Conservation (phyloP, 2,888 invertebrate species). For the Epistrophe grossulariae region DNA sequence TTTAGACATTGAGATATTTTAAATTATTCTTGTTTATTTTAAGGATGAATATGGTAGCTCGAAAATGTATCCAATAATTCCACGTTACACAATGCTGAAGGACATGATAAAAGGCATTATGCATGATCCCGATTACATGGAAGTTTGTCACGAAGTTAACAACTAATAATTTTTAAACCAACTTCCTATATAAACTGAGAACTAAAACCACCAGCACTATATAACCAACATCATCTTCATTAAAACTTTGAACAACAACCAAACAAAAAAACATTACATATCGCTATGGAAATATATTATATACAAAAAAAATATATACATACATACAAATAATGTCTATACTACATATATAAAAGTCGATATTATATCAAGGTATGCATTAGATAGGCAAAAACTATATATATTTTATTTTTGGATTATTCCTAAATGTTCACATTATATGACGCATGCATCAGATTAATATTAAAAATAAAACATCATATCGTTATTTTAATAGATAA, state of each 20-base stretch:
- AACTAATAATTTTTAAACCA: slow-evolving; percentile 78
- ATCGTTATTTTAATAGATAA: slow-evolving; percentile 62
- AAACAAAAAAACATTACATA: slow-evolving; percentile 48
- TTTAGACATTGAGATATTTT: not conserved
- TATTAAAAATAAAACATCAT: slow-evolving; percentile 46
- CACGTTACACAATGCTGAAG: slow-evolving; percentile 97
- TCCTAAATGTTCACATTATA: slow-evolving; percentile 22
- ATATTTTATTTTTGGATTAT: slow-evolving; percentile 40
- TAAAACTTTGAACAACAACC: slow-evolving; percentile 9
- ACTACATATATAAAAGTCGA: slow-evolving; percentile 31
- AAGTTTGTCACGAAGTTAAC: slow-evolving; percentile 96
- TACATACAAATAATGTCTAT: slow-evolving; percentile 26
- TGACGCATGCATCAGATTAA: slow-evolving; percentile 26
- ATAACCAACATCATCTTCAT: slow-evolving; percentile 34
- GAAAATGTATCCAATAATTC: slow-evolving; percentile 96
- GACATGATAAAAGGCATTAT: slow-evolving; percentile 98
- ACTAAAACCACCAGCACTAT: slow-evolving; percentile 19
- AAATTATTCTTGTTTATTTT: slow-evolving; percentile 74
- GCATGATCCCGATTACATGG: slow-evolving; percentile 98
- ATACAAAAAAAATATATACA: slow-evolving; percentile 13
- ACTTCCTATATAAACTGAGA: slow-evolving; percentile 3
- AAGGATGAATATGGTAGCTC: slow-evolving; percentile 96
- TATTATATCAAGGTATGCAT: slow-evolving; percentile 55
- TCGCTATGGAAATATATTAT: slow-evolving; percentile 46
- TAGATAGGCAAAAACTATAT: slow-evolving; percentile 57